Evolutionary conservation across 1,140 invertebrate genomes (phyloP), one percentile per base, ranked within the genome.

Genomic region (Wasmannia auropunctata): DNA sequence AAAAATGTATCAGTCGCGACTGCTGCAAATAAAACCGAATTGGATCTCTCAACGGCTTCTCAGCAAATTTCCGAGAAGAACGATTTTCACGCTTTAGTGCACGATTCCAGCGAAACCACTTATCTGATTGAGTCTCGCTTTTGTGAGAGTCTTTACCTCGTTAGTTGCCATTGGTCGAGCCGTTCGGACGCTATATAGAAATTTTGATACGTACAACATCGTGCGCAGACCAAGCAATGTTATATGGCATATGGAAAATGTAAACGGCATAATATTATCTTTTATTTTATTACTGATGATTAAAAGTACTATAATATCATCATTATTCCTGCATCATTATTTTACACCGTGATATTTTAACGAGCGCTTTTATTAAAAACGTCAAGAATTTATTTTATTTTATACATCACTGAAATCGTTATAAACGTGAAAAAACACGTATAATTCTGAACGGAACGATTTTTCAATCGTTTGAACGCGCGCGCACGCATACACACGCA

Each of bases 91-190:
- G 79, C 79, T 83, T 83, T 83, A 83, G 67, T 74, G 79, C 67
- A 72, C 79, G 79, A 83, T 83, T 74, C 67, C 69, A 43, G 79
- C 51, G 37, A 74, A 83, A 74, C 65, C 79, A 83, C 79, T 83
- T 83, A 83, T 83, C 79, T 83, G 79, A 83, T 83, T 74, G 79
- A 83, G 67, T 83, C 79, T 83, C 79, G 79, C 67, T 74, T 74
- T 83, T 72, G 79, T 72, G 67, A 46, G 79, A 83, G 79, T 83
- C 79, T 74, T 83, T 83, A 83, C 37, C 79, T 83, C 79, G 79
- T 83, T 83, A 83, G 79, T n/a, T 72, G 65, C 79, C 62, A 58
- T 81, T 81, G 49, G 79, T 22, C 65, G 79, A 58, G 67, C 79
- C 51, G 79, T 56, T 56, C 19, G 60, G 60, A 65, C 25, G 49